Percentiles rank a stretch among this genome's conserved stretches.
These are phyloP conservation scores for Scaptomyza hsui DNA, from an alignment of 1,140 invertebrate genomes.

Conservation along the genomic window DNA sequence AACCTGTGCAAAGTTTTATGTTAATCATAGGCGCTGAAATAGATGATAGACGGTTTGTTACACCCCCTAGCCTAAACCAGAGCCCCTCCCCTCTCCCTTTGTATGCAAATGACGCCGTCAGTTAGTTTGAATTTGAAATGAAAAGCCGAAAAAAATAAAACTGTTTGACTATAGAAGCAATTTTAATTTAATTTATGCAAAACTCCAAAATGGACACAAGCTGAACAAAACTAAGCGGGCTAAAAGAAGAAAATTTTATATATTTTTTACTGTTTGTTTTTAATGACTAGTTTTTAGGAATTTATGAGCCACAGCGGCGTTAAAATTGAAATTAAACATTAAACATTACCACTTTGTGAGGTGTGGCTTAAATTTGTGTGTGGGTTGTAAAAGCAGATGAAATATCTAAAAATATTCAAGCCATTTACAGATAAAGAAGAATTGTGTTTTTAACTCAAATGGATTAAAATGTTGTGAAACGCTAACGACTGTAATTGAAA, in stretches of 20 bases:
- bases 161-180: conserved; percentile 39
- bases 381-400: conserved; percentile 4
- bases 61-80: conserved; percentile 13
- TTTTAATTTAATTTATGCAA: conserved; percentile 76
- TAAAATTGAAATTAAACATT: conserved; percentile 73
- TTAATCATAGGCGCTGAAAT: conserved; percentile 58
- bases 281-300: conserved; percentile 71
- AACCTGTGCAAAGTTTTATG: conserved; percentile 68
- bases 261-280: too few relatives aligned
- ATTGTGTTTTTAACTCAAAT: too few relatives aligned
- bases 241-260: conserved; percentile 35
- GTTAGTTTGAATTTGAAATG: conserved; percentile 46
- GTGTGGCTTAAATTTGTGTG: conserved; percentile 24
- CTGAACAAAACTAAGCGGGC: conserved; percentile 52
- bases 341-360: conserved; percentile 46
- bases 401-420: conserved; percentile 9
- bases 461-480: too few relatives aligned
- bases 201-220: conserved; percentile 58
- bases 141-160: conserved; percentile 35
- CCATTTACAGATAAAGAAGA: not conserved
- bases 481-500: not conserved
- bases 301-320: conserved; percentile 69
- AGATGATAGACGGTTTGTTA: conserved; percentile 13
- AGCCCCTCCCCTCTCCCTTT: not conserved
- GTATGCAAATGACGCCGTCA: conserved; percentile 44